Conservation (phyloP, 1,140 invertebrate genomes). For the Pollicipes pollicipes region DNA sequence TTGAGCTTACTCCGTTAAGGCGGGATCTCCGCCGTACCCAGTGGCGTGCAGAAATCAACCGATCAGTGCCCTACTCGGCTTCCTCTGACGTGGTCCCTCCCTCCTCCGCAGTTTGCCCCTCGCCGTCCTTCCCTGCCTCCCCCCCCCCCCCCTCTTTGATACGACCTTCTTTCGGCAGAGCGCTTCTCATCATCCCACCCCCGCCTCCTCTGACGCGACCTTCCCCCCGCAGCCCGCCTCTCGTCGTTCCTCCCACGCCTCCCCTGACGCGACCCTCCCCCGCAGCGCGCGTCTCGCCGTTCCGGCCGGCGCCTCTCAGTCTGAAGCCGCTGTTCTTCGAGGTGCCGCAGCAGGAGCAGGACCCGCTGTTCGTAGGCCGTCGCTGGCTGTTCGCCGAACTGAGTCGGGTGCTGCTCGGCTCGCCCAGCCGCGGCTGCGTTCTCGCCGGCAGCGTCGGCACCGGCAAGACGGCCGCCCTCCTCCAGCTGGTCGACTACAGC, state of each 20-base stretch:
- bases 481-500: conserved; percentile 79
- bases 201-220: too few species aligned
- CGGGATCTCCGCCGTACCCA: too few species aligned
- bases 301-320: conserved; percentile 49
- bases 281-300: conserved; percentile 43
- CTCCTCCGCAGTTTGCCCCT: too few species aligned
- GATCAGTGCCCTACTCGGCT: too few species aligned
- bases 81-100: too few species aligned
- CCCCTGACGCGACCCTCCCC: neutral
- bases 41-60: too few species aligned
- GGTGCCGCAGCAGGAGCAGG: conserved; percentile 58
- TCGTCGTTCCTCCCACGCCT: neutral
- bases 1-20: too few species aligned
- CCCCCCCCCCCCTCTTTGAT: too few species aligned
- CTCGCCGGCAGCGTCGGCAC: conserved; percentile 44
- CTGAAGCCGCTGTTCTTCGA: conserved; percentile 81
- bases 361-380: conserved; percentile 52
- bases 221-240: neutral
- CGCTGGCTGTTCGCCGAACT: conserved; percentile 73
- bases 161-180: too few species aligned
- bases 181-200: too few species aligned
- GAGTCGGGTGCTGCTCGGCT: conserved; percentile 32
- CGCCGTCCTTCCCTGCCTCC: too few species aligned
- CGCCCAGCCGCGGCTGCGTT: conserved; percentile 34
- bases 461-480: conserved; percentile 72